Base-by-base conservation (phyloP, 2,888 invertebrate species). In the Cephus sareptanus region DNA sequence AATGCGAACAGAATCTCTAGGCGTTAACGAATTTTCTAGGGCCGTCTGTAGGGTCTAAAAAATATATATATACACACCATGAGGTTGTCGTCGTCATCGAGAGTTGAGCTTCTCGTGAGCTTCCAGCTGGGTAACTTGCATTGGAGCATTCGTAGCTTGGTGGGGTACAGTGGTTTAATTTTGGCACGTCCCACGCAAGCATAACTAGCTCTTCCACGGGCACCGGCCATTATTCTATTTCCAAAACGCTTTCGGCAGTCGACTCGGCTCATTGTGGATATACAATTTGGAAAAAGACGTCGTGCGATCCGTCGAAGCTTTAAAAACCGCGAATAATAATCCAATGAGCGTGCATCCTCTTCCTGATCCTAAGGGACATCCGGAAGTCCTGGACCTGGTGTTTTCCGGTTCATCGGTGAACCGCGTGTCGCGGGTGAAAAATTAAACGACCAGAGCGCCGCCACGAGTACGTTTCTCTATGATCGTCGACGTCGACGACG, bases 101-200 rank as follows among this genome's bases (percentile, higher is more conserved):
- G 40, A 40, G 23, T 40, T 6, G 23, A 56, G 56, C 23, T 56
- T 56, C 56, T 56, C 9, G 23, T 1, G 56, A 56, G 56, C 56
- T 56, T 56, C 56, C 56, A 56, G 56, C 56, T 56, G 23, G 56
- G 56, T 9, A 56, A 56, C 56, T 9, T 56, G 56, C 56, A 56
- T 56, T 56, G 23, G 56, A 56, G 56, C 56, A 9, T 56, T 56
- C 56, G 56, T 56, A 56, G 56, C 56, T 23, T 56, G 56, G 56
- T 56, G 56, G 56, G 56, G 56, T 13, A 34, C 33, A 76, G 83
- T 81, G 74, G 81, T 81, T 83, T 86, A 85, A 86, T 81, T 86
- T 85, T 85, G 86, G 86, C 82, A 82, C 85, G 82, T 83, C 84
- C 83, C 83, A 85, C 84, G 84, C 83, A 78, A 79, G 79, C 79